phyloP scores from a whole-genome alignment of 2,113 vertebrate genomes.

The Eptesicus fuscus region DNA sequence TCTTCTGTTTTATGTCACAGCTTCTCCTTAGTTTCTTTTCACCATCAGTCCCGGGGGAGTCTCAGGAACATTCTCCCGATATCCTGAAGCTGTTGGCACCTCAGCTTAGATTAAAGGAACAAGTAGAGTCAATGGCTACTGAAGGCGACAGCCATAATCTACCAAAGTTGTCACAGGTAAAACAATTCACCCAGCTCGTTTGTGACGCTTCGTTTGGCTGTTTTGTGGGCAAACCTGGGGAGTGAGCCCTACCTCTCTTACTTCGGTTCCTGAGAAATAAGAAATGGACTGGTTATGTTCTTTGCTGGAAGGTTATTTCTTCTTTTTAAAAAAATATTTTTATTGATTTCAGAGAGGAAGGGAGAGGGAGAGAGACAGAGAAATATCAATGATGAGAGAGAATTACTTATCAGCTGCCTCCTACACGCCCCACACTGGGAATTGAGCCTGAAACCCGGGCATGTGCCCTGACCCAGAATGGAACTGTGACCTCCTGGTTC shows the following conservation, averaged over 20 bases:
- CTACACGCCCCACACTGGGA: too few species aligned
- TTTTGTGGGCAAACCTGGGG: constrained; percentile 66
- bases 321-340: too few species aligned
- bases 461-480: too few species aligned
- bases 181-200: constrained; percentile 72
- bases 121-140: constrained; percentile 81
- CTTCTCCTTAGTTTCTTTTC: constrained; percentile 91
- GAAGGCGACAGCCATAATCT: constrained; percentile 79
- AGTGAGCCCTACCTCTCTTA: constrained; percentile 32
- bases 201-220: constrained; percentile 69
- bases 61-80: constrained; percentile 89
- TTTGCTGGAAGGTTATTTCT: constrained; percentile 7
- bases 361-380: too few species aligned
- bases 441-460: too few species aligned
- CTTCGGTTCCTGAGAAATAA: constrained; percentile 41
- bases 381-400: too few species aligned
- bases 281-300: constrained; percentile 19
- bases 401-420: too few species aligned
- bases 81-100: constrained; percentile 85
- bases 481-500: too few species aligned
- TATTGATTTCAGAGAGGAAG: too few species aligned
- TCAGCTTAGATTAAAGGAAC: constrained; percentile 87
- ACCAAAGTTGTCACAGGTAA: constrained; percentile 87
- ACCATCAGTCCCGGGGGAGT: constrained; percentile 85
- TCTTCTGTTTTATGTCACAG: constrained; percentile 87